A percentile compares a stretch with the other conserved stretches of the same genome.
Evolutionary conservation across 2,113 vertebrate genomes (phyloP).

Genomic region (Morphnarchus princeps): DNA sequence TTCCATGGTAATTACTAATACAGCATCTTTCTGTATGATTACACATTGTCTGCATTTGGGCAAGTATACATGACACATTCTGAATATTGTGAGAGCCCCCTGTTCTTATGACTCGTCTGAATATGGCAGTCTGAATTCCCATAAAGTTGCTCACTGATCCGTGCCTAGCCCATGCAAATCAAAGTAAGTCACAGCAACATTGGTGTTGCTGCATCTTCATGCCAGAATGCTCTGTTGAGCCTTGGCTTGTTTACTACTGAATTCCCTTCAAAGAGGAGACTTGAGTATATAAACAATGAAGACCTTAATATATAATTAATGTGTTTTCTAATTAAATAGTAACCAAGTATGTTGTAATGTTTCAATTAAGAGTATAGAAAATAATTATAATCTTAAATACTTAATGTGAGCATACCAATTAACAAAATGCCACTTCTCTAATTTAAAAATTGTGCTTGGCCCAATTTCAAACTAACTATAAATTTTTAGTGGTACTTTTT

Average conservation of each 20-base stretch:
- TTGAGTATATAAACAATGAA: conserved; percentile 26
- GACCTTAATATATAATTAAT: conserved; percentile 30
- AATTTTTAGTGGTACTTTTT: not conserved
- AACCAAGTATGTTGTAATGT: conserved; percentile 21
- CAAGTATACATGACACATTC: not conserved
- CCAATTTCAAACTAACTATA: not conserved
- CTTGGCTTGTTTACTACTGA: conserved; percentile 17
- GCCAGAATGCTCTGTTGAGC: conserved; percentile 36
- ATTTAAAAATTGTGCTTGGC: conserved; percentile 10
- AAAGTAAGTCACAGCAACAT: not conserved
- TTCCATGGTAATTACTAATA: not conserved
- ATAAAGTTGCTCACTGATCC: not conserved
- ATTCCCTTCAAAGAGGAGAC: not conserved
- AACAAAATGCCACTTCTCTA: conserved; percentile 23
- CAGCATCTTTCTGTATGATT: not conserved
- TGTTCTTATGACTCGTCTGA: not conserved
- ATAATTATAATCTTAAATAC: conserved; percentile 55
- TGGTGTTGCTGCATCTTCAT: not conserved
- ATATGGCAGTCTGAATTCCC: not conserved
- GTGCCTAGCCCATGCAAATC: not conserved
- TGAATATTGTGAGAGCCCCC: not conserved
- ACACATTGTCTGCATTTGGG: not conserved
- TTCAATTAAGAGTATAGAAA: conserved; percentile 45
- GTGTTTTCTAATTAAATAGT: conserved; percentile 56
- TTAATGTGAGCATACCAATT: conserved; percentile 36